phyloP scores from a whole-genome alignment of 2,113 vertebrate genomes.

The Maccullochella peelii region DNA sequence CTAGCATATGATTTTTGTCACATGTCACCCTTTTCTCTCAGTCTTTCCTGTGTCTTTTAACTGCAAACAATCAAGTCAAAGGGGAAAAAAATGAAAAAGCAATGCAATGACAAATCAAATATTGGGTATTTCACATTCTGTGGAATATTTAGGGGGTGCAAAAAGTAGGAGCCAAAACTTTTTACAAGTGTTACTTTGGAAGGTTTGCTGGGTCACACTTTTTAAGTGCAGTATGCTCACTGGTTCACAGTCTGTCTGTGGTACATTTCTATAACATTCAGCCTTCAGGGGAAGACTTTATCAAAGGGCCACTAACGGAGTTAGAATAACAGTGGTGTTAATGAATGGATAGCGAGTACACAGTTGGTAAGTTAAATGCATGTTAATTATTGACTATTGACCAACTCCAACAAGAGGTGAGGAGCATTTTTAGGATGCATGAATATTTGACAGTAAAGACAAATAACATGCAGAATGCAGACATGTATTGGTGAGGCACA shows the following conservation, averaged over 20 bases:
- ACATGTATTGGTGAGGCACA: not conserved
- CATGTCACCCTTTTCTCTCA: not conserved
- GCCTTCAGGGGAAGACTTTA: not conserved
- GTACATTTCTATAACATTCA: not conserved
- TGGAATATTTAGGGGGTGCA: not conserved
- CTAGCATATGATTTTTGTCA: not conserved
- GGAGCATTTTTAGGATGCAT: not conserved
- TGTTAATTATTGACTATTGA: constrained; percentile 15
- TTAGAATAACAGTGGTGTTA: not conserved
- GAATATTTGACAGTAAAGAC: not conserved
- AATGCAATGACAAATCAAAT: not conserved
- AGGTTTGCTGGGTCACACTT: not conserved
- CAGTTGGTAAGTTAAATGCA: not conserved
- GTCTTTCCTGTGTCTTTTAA: not conserved
- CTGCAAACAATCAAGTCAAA: not conserved
- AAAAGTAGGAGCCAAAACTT: not conserved
- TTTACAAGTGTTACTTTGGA: not conserved
- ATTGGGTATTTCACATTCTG: not conserved
- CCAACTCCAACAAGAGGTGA: not conserved
- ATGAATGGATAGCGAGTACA: not conserved
- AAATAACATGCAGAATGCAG: not conserved
- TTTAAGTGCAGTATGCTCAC: not conserved
- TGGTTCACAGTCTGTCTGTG: not conserved
- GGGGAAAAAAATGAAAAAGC: not conserved
- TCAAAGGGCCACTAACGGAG: not conserved